These are phyloP conservation scores for Megathymus violae DNA, from an alignment of 1,140 invertebrate species.

Conservation along the genomic window DNA sequence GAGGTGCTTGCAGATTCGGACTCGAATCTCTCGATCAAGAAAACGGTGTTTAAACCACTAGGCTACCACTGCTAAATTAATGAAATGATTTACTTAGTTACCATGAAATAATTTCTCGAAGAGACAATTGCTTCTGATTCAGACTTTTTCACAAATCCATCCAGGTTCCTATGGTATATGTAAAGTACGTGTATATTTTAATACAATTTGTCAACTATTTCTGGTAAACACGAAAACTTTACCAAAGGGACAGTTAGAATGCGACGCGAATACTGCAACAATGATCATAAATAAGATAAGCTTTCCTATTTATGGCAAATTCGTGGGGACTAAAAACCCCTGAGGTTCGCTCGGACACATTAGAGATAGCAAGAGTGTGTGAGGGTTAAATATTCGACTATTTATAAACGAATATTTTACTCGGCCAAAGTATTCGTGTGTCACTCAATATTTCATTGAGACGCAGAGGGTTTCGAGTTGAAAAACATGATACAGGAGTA, in stretches of 20 bases:
- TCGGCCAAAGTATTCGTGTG: not conserved
- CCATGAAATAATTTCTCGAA: too few relatives aligned
- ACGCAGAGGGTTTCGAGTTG: too few relatives aligned
- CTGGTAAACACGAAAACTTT: slow-evolving; percentile 25
- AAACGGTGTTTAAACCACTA: too few relatives aligned
- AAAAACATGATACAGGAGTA: too few relatives aligned
- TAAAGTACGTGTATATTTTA: not conserved
- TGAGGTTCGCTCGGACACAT: slow-evolving; percentile 23
- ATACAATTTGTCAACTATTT: slow-evolving; percentile 1
- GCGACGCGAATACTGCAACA: slow-evolving; percentile 38
- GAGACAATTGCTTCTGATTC: not conserved
- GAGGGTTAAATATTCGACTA: slow-evolving; percentile 25
- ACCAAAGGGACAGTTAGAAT: slow-evolving; percentile 18
- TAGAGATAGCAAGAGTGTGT: slow-evolving; percentile 2
- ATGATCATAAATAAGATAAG: slow-evolving; percentile 64
- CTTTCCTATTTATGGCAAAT: slow-evolving; percentile 45
- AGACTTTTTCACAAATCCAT: too few relatives aligned
- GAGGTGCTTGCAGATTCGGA: too few relatives aligned
- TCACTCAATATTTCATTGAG: not conserved
- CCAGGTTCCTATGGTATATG: not conserved
- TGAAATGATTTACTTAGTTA: too few relatives aligned
- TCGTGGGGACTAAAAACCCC: slow-evolving; percentile 24
- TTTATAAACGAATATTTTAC: slow-evolving; percentile 5
- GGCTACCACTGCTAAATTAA: too few relatives aligned
- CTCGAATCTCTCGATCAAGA: too few relatives aligned